These are phyloP conservation scores for Ploceus nigricollis DNA, from an alignment of 2,113 vertebrate genomes.

Conservation along the genomic window DNA sequence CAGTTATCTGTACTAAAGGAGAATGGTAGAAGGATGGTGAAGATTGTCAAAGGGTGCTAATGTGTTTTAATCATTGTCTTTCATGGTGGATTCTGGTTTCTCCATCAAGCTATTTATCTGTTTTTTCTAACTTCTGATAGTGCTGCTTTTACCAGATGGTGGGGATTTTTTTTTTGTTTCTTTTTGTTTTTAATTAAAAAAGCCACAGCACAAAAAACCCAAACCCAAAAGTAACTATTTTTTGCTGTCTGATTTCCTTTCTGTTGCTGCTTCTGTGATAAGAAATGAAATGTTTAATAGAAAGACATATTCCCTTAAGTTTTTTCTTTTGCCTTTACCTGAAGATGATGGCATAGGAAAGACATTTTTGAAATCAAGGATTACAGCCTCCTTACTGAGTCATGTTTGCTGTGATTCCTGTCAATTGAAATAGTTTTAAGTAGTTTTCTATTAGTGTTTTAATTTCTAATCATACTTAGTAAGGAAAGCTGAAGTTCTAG, in stretches of 20 bases:
- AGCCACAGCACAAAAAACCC: neutral
- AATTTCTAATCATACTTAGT: neutral
- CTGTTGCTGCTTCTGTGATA: neutral
- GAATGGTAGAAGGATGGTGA: neutral
- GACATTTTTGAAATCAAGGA: neutral
- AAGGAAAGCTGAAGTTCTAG: neutral
- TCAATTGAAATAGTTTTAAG: neutral
- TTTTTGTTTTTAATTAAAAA: neutral
- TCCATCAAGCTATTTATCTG: neutral
- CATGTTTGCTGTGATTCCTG: neutral
- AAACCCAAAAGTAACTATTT: neutral
- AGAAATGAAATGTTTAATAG: neutral
- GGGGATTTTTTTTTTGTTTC: fast-evolving
- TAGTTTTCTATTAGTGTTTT: neutral
- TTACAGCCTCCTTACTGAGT: neutral
- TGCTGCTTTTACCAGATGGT: neutral
- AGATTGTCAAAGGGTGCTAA: neutral
- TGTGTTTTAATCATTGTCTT: neutral
- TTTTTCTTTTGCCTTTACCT: neutral
- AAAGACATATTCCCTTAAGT: neutral
- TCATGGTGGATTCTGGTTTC: neutral
- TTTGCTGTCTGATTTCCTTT: neutral
- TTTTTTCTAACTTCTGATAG: neutral
- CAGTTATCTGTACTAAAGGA: neutral
- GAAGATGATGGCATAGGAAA: neutral